Evolutionary conservation across 1,140 invertebrate species (phyloP), one percentile per base, ranked within the genome.

Genomic region (Elymnias hypermnestra): DNA sequence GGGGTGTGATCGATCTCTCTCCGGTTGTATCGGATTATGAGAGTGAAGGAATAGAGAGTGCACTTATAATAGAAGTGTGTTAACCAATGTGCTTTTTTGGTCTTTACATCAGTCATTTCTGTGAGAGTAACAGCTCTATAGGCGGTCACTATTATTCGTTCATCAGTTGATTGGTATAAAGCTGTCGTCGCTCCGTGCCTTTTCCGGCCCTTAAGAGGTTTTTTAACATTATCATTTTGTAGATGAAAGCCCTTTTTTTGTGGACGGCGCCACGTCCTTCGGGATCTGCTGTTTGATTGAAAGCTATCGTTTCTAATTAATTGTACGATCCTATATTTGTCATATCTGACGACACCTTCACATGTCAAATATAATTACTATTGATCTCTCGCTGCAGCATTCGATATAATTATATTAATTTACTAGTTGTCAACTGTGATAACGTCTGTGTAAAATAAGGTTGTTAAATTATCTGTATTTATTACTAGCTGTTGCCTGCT

Each of bases 91-190:
- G 6, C 19, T 21, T 21, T 21, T 21, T 21, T 21, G 3, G 3
- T 4, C 6, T 21, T 21, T 21, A 21, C 19, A 26, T 4, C 3
- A 2, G 33, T 21, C 29, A 15, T 8, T 6, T 36, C 33, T 36
- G 4, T 9, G 1, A 10, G 2, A 21, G 9, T 42, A 29, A n/a
- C 14, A 39, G 25, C 23, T 62, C 54, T 53, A 33, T 36, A 28
- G 33, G 3, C 10, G 15, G 40, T 45, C 29, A 46, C 53, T 21
- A 52, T 64, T 52, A 61, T 55, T 61, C 51, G 43, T 46, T 64
- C 62, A 66, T 57, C 59, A 35, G 31, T 54, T 57, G 63, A 65
- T 59, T 59, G 53, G 55, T 62, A 53, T 57, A 54, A 59, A 59
- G 44, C 57, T 43, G 47, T 57, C 52, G 33, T 19, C 21, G 55